These are phyloP conservation scores for Ceramica pisi DNA, from an alignment of 2,888 invertebrate species.

Conservation along the genomic window DNA sequence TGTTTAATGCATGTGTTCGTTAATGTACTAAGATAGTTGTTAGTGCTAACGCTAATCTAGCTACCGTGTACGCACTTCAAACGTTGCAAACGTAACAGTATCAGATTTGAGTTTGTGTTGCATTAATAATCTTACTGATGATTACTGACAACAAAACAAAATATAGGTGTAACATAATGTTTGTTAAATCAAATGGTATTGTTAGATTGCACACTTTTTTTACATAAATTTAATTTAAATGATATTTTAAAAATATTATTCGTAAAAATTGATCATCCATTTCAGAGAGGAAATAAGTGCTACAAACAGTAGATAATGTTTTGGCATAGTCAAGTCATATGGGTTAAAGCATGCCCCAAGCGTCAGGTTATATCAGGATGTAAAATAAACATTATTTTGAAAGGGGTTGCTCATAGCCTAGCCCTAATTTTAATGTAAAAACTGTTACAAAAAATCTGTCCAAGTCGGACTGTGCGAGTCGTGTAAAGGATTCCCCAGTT, in stretches of 20 bases:
- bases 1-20: conserved; percentile 26
- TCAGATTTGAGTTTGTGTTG: background rate
- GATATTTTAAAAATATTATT: too few relatives aligned
- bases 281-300: background rate
- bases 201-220: too few relatives aligned
- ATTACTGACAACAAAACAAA: background rate
- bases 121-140: conserved; percentile 8
- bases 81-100: conserved; percentile 5
- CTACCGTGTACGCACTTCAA: conserved; percentile 25
- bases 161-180: background rate
- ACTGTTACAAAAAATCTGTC: too few relatives aligned
- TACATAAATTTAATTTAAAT: too few relatives aligned
- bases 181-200: background rate
- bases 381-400: too few relatives aligned
- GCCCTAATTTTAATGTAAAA: too few relatives aligned
- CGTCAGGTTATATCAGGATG: too few relatives aligned
- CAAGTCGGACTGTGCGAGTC: too few relatives aligned
- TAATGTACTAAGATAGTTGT: conserved; percentile 18
- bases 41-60: conserved; percentile 24
- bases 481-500: too few relatives aligned
- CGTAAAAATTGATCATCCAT: background rate
- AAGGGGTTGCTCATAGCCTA: too few relatives aligned
- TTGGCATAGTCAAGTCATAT: too few relatives aligned
- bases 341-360: too few relatives aligned
- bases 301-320: background rate